Conservation (phyloP, 2,888 invertebrate species). For the Eupithecia centaureata region DNA sequence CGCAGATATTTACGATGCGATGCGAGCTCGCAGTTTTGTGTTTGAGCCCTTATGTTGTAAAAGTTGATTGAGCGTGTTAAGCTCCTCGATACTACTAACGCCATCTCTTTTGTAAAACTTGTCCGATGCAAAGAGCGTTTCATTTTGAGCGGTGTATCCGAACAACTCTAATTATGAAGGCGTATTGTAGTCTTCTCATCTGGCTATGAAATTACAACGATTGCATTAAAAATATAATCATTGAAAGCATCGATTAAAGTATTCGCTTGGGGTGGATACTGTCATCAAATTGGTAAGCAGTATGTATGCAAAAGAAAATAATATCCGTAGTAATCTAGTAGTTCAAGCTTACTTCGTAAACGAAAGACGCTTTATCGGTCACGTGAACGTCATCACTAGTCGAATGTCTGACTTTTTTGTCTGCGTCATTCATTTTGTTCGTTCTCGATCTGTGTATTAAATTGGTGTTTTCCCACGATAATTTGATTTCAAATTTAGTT, state of each 20-base stretch:
- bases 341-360: slow-evolving; percentile 28
- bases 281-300: not conserved
- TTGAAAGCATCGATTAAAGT: not conserved
- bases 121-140: not conserved
- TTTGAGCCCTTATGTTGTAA: too few relatives aligned
- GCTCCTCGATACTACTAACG: slow-evolving; percentile 49
- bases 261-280: too few relatives aligned
- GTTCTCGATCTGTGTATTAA: slow-evolving; percentile 50
- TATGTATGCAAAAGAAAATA: not conserved
- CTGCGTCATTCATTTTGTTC: slow-evolving; percentile 54
- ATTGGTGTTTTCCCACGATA: slow-evolving; percentile 60
- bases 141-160: slow-evolving; percentile 25
- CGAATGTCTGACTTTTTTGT: slow-evolving; percentile 27
- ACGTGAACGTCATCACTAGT: slow-evolving; percentile 34
- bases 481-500: slow-evolving; percentile 37
- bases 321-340: not conserved
- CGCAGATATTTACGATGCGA: too few relatives aligned
- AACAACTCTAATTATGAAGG: slow-evolving; percentile 31
- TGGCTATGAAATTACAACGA: too few relatives aligned
- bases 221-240: too few relatives aligned
- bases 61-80: too few relatives aligned
- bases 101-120: slow-evolving; percentile 30
- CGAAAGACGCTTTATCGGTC: slow-evolving; percentile 29
- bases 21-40: too few relatives aligned
- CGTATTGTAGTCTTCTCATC: slow-evolving; percentile 5